phyloP scores from a whole-genome alignment of 2,797 vertebrate species.

The Sarcoramphus papa region DNA sequence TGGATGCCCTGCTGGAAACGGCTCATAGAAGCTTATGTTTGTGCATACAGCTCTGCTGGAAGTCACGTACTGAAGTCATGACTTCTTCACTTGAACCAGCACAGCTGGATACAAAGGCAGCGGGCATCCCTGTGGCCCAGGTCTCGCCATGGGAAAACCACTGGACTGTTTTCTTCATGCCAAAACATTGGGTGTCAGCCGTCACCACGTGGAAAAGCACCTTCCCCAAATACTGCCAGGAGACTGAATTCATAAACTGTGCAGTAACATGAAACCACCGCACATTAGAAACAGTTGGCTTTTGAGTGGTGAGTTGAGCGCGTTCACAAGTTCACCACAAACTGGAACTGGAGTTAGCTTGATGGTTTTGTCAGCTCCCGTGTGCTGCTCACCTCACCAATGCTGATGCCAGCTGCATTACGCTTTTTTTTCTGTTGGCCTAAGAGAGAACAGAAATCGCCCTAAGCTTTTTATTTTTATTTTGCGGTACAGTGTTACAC shows the following conservation, averaged over 20 bases:
- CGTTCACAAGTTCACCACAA: not conserved
- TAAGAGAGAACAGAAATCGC: not conserved
- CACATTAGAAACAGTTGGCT: not conserved
- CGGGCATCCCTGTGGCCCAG: not conserved
- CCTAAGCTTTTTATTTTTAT: not conserved
- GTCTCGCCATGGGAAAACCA: not conserved
- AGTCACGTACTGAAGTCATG: not conserved
- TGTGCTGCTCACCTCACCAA: not conserved
- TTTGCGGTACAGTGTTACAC: not conserved
- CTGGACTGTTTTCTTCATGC: not conserved
- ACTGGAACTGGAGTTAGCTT: not conserved
- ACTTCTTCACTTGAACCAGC: not conserved
- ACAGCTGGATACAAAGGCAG: not conserved
- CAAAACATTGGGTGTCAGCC: not conserved
- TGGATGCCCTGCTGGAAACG: not conserved
- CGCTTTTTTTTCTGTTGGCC: not conserved
- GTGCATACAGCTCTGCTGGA: not conserved
- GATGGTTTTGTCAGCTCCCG: not conserved
- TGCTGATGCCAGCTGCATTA: not conserved
- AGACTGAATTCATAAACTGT: not conserved
- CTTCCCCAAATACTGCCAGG: not conserved
- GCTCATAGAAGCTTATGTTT: not conserved
- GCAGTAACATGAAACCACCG: not conserved
- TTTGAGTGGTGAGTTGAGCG: not conserved
- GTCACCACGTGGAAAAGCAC: not conserved